Conservation (phyloP, 2,888 invertebrate genomes). For the Chironomus tentans region DNA sequence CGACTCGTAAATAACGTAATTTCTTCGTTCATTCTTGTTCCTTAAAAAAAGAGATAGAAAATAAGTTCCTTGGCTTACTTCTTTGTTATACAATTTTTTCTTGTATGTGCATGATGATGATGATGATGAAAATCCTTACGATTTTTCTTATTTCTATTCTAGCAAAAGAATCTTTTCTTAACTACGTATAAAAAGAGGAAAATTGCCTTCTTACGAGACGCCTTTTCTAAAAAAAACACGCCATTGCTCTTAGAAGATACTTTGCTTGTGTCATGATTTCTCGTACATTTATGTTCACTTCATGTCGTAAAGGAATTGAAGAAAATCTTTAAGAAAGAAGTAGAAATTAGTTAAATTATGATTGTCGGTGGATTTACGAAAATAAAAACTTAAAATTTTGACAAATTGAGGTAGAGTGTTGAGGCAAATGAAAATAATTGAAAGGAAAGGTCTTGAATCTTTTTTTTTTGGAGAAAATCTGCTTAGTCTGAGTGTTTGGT, state of each 20-base stretch:
- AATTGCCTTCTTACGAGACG: not conserved
- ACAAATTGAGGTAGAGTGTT: too few relatives aligned
- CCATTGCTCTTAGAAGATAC: not conserved
- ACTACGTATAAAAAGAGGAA: not conserved
- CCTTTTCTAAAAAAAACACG: not conserved
- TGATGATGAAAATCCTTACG: not conserved
- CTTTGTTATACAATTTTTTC: not conserved
- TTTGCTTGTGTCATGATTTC: not conserved
- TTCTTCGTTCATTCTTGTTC: not conserved
- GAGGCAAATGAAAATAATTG: too few relatives aligned
- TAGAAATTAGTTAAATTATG: too few relatives aligned
- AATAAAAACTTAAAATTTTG: too few relatives aligned
- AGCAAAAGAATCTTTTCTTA: not conserved
- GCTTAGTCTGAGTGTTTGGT: too few relatives aligned
- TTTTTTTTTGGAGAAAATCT: too few relatives aligned
- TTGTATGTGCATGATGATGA: not conserved
- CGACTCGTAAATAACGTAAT: not conserved
- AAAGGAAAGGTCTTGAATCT: too few relatives aligned
- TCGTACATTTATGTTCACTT: not conserved
- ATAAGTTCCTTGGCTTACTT: not conserved
- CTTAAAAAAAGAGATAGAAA: not conserved
- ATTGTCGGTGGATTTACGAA: too few relatives aligned
- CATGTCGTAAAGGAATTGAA: too few relatives aligned
- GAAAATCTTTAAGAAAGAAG: too few relatives aligned
- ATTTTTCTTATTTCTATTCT: not conserved